Evolutionary conservation across 2,797 vertebrate genomes (phyloP), one percentile per base, ranked within the genome.

Genomic region (Aphelocoma californica): DNA sequence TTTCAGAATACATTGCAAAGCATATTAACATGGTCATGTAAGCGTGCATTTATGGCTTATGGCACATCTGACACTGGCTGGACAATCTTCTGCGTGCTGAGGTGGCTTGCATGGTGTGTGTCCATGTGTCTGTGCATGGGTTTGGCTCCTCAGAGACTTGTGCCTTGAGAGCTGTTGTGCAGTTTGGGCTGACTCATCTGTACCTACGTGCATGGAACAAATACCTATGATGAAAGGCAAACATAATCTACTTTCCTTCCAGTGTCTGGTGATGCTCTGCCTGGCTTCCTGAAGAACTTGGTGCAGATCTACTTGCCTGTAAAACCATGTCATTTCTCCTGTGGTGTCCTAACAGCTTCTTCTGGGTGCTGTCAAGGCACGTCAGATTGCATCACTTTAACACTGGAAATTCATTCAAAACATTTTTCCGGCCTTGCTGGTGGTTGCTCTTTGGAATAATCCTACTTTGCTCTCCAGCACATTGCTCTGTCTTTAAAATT

Each of bases 241-340:
- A 89, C 2, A 1, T 47, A 69, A 86, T 90, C 73, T 73, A 0
- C 57, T 95, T 92, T 90, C 82, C 71, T 81, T 71, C 75, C 83
- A 91, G 72, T 58, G 26, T 28, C 60, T 72, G 75, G 26, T 72
- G 60, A 45, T 5, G 6, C 58, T 57, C 74, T 69, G 32, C 57
- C 53, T 77, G 86, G 25, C 83, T 94, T 86, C 79, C 91, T 44
- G 74, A 92, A 92, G 89, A 58, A 26, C 81, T 74, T 29, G 7
- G 34, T 18, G 7, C 78, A 29, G 77, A 74, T 74, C 95, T 90
- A 88, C 92, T 94, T 73, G 88, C 61, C 90, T 80, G 95, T 89
- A 96, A 94, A 97, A 98, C 97, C 96, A 99, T 99, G 99, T 98
- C 97, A 96, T 94, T 98, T 95, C 89, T 98, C 96, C 95, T 95